Percentiles rank a stretch among this genome's conserved stretches.
These are phyloP conservation scores for Pseudochaenichthys georgianus DNA, from an alignment of 2,797 vertebrate species.

Conservation along the genomic window DNA sequence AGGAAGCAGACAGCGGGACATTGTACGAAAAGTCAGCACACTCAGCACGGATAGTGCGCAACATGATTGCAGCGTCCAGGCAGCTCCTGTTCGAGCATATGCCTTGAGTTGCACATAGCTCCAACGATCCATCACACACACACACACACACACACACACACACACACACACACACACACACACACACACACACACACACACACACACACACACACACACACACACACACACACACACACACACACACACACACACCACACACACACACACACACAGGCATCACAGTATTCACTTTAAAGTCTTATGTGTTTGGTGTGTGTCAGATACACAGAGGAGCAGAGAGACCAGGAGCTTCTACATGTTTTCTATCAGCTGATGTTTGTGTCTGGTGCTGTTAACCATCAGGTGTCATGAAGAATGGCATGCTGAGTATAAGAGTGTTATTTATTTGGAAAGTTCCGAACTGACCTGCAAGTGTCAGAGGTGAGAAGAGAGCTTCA, in stretches of 20 bases:
- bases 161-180: constrained; percentile 28
- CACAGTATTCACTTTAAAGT: constrained; percentile 30
- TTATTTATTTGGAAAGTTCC: constrained; percentile 31
- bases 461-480: constrained; percentile 36
- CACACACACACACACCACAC: constrained; percentile 19
- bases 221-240: constrained; percentile 26
- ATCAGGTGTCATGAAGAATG: no score
- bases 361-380: neutral
- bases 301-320: neutral
- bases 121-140: no score
- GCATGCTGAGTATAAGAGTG: neutral
- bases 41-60: no score
- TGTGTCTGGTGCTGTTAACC: constrained; percentile 10
- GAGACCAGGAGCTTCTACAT: constrained; percentile 1
- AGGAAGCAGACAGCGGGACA: no score
- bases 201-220: no score
- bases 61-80: no score
- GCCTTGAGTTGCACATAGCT: no score
- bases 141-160: constrained; percentile 37
- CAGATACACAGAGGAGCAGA: neutral
- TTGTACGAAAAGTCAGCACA: no score
- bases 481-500: neutral
- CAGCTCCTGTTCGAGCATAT: no score
- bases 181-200: neutral
- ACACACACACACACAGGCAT: constrained; percentile 21